Percentiles rank a stretch among this genome's conserved stretches.
These are phyloP conservation scores for Torymus aiolomorphi DNA, from an alignment of 2,888 invertebrate species.

Conservation along the genomic window DNA sequence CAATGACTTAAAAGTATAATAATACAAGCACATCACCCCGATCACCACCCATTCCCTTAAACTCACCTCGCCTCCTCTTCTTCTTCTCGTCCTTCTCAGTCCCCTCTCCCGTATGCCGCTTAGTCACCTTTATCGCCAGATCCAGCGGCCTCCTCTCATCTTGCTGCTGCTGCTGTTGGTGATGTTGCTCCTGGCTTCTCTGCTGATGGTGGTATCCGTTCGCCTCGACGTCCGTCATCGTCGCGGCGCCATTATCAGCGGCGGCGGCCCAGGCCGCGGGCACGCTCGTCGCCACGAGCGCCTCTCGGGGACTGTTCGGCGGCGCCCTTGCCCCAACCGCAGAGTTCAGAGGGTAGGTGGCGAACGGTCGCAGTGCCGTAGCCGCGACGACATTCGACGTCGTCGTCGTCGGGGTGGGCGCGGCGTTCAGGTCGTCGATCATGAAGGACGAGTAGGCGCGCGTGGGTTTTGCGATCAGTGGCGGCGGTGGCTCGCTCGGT, in stretches of 20 bases:
- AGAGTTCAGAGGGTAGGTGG: conserved; percentile 12
- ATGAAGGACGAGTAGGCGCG: conserved; percentile 40
- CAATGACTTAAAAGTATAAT: too few relatives aligned
- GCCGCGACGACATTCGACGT: neutral
- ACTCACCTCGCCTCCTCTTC: conserved; percentile 44
- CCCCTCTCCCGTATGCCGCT: conserved; percentile 5
- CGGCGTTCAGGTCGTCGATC: conserved; percentile 38
- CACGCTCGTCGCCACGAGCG: conserved; percentile 31
- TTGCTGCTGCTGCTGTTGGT: neutral
- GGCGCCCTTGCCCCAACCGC: neutral
- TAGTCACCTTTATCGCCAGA: conserved; percentile 31
- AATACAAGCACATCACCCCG: neutral
- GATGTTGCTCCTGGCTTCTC: conserved; percentile 3
- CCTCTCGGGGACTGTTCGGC: conserved; percentile 53
- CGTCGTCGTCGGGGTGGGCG: neutral
- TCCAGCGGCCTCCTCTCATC: conserved; percentile 38
- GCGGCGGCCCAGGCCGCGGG: conserved; percentile 2
- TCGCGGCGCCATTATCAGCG: neutral
- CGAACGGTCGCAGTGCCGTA: neutral
- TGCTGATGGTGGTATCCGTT: conserved; percentile 2
- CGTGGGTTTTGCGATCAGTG: neutral
- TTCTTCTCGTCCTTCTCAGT: conserved; percentile 41
- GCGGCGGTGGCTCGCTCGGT: neutral
- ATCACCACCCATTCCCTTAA: neutral
- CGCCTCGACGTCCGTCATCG: conserved; percentile 11